Evolutionary conservation across 1,140 invertebrate species (phyloP).

Genomic region (Drosophila ogumai): DNA sequence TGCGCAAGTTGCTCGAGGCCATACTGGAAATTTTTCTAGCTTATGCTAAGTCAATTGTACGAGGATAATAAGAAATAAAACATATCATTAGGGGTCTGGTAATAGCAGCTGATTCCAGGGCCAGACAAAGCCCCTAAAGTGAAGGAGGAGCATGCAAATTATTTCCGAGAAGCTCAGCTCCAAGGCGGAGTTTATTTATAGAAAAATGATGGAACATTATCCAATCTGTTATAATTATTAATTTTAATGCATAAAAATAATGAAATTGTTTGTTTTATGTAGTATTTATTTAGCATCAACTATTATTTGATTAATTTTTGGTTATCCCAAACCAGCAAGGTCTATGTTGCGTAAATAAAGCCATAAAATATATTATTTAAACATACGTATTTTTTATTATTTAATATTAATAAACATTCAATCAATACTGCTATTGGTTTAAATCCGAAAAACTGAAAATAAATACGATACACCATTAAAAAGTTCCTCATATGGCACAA

Average conservation of each 20-base stretch:
- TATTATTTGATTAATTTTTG: neutral
- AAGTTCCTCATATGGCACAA: slow-evolving; percentile 21
- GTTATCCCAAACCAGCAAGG: neutral
- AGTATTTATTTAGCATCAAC: neutral
- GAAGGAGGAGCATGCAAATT: neutral
- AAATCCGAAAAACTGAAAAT: neutral
- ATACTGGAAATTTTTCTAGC: slow-evolving; percentile 14
- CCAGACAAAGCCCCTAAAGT: slow-evolving; percentile 6
- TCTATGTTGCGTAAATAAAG: neutral
- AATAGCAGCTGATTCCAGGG: slow-evolving; percentile 11
- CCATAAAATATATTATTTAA: neutral
- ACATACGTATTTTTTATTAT: neutral
- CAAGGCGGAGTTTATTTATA: neutral
- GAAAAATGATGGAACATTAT: neutral
- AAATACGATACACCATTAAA: neutral
- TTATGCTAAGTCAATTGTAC: slow-evolving; percentile 31
- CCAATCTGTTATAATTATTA: neutral
- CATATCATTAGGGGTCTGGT: slow-evolving; percentile 18
- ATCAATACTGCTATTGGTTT: neutral
- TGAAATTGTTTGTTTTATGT: neutral
- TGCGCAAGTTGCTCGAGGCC: slow-evolving; percentile 23
- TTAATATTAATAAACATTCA: neutral
- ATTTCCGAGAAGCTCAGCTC: neutral
- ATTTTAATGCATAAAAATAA: neutral
- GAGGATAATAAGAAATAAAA: slow-evolving; percentile 37